Evolutionary conservation across 2,797 vertebrate species (phyloP).

Genomic region (Scolopax rusticola): DNA sequence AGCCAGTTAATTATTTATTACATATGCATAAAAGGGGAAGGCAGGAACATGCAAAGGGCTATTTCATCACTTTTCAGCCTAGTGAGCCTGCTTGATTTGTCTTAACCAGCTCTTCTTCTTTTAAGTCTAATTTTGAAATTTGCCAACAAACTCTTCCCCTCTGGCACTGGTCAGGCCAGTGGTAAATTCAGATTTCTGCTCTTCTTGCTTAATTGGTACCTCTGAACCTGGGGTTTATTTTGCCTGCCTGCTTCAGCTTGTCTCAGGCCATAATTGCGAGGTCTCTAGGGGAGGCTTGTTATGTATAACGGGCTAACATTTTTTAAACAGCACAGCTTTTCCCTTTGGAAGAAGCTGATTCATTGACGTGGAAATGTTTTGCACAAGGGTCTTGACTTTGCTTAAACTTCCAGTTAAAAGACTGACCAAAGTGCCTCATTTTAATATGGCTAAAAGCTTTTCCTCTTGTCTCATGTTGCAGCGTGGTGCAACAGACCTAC

Average conservation of each 20-base stretch:
- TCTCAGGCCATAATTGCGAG: neutral
- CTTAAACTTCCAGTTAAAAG: neutral
- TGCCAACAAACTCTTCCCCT: neutral
- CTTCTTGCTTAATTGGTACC: neutral
- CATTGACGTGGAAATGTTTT: neutral
- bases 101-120: conserved; percentile 19
- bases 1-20: conserved; percentile 31
- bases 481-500: neutral
- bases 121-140: conserved; percentile 26
- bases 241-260: conserved; percentile 31
- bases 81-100: neutral
- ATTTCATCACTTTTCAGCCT: conserved; percentile 34
- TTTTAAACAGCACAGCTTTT: neutral
- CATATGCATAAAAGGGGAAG: neutral
- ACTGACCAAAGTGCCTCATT: neutral
- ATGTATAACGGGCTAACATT: neutral
- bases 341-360: conserved; percentile 20
- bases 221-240: neutral
- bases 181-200: conserved; percentile 31
- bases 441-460: neutral
- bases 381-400: neutral
- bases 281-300: neutral
- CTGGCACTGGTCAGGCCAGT: neutral
- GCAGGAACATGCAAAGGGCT: neutral
- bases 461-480: neutral